Evolutionary conservation across 2,888 invertebrate genomes (phyloP).

Genomic region (Lissocephala sabroskyi): DNA sequence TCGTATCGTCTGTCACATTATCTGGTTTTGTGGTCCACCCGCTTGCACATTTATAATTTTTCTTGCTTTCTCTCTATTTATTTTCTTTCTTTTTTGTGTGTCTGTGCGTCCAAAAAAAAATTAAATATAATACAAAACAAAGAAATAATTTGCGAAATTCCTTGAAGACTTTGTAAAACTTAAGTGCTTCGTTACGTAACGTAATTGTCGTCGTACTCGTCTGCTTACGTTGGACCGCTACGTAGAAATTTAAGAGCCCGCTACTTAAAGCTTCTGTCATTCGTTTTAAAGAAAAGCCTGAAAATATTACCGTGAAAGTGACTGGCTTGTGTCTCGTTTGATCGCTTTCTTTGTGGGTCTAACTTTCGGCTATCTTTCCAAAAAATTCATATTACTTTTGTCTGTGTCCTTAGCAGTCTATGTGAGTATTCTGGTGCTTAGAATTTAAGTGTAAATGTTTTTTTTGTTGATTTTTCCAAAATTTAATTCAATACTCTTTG

Average conservation of each 20-base stretch:
- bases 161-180: too few relatives aligned
- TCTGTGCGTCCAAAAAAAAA: constrained; percentile 30
- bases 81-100: constrained; percentile 28
- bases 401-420: constrained; percentile 44
- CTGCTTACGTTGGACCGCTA: constrained; percentile 24
- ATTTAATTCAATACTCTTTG: constrained; percentile 1
- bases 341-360: not conserved
- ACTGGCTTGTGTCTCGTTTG: constrained; percentile 15
- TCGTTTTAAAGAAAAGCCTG: too few relatives aligned
- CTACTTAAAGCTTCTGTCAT: too few relatives aligned
- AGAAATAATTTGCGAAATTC: constrained; percentile 9
- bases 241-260: too few relatives aligned
- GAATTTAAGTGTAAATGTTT: constrained; percentile 9
- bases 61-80: constrained; percentile 20
- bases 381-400: constrained; percentile 13
- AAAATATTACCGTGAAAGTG: constrained; percentile 13
- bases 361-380: constrained; percentile 10
- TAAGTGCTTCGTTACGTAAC: constrained; percentile 40
- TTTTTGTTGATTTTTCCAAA: constrained; percentile 5
- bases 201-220: constrained; percentile 30
- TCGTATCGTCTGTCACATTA: constrained; percentile 26
- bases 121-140: constrained; percentile 7
- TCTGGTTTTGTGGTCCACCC: not conserved
- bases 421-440: constrained; percentile 47
- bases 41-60: constrained; percentile 5